phyloP scores from a whole-genome alignment of 1,140 invertebrate genomes.

The Pachypsylla venusta region DNA sequence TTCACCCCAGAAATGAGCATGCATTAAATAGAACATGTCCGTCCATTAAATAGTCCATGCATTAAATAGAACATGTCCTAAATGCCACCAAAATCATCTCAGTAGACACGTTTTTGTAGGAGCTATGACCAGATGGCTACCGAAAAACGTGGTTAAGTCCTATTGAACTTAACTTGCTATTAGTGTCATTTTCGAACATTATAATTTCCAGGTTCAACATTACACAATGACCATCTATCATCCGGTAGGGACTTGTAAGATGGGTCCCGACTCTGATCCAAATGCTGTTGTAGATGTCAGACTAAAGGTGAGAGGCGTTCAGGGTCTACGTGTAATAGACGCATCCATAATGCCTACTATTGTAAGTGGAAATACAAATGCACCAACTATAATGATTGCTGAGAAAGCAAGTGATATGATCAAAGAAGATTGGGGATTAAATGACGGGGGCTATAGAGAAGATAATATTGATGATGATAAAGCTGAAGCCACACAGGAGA shows the following conservation, averaged over 20 bases:
- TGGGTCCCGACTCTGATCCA: slow-evolving; percentile 40
- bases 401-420: slow-evolving; percentile 51
- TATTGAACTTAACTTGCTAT: no score
- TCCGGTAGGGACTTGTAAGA: slow-evolving; percentile 42
- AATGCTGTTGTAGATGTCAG: slow-evolving; percentile 43
- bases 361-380: slow-evolving; percentile 50
- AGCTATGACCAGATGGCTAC: no score
- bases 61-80: no score
- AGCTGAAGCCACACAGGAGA: background rate
- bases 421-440: slow-evolving; percentile 34
- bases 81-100: no score
- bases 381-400: slow-evolving; percentile 50
- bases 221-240: slow-evolving; percentile 36
- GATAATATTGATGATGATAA: background rate
- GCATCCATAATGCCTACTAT: slow-evolving; percentile 56
- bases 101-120: no score
- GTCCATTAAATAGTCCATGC: no score
- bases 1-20: no score
- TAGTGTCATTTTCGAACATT: no score
- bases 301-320: slow-evolving; percentile 41
- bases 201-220: slow-evolving; percentile 26
- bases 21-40: no score
- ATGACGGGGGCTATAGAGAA: background rate
- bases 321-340: slow-evolving; percentile 45
- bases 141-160: no score